phyloP scores from a whole-genome alignment of 2,113 vertebrate genomes.

The Pteruthius melanotis region DNA sequence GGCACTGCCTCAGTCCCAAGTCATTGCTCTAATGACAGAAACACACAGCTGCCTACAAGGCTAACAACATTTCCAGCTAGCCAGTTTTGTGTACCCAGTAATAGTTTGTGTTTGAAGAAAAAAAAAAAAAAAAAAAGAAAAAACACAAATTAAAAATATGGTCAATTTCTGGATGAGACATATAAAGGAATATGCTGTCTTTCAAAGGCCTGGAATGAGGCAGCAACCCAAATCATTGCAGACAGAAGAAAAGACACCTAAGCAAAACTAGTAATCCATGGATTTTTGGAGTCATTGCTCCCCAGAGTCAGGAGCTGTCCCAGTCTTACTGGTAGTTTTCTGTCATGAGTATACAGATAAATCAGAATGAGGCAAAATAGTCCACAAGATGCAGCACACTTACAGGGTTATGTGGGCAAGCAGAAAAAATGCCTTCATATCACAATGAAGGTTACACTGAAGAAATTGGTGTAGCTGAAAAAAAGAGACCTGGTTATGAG shows the following conservation, averaged over 20 bases:
- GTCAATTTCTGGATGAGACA: background rate
- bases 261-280: background rate
- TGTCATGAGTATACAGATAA: background rate
- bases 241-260: background rate
- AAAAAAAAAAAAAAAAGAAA: background rate
- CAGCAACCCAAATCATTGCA: background rate
- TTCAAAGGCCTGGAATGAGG: background rate
- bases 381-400: background rate
- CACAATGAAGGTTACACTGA: background rate
- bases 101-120: background rate
- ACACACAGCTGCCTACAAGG: background rate
- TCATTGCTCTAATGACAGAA: background rate
- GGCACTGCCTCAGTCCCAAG: background rate
- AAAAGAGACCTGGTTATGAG: background rate
- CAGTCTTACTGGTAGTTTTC: background rate
- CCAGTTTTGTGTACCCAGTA: background rate
- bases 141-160: background rate
- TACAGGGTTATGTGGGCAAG: background rate
- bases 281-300: background rate
- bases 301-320: background rate
- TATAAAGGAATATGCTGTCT: background rate
- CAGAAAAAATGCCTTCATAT: background rate
- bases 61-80: background rate
- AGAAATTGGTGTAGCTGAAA: background rate
- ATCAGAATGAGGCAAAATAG: background rate